These are phyloP conservation scores for Acropternis orthonyx DNA, from an alignment of 2,797 vertebrate genomes.

Conservation along the genomic window DNA sequence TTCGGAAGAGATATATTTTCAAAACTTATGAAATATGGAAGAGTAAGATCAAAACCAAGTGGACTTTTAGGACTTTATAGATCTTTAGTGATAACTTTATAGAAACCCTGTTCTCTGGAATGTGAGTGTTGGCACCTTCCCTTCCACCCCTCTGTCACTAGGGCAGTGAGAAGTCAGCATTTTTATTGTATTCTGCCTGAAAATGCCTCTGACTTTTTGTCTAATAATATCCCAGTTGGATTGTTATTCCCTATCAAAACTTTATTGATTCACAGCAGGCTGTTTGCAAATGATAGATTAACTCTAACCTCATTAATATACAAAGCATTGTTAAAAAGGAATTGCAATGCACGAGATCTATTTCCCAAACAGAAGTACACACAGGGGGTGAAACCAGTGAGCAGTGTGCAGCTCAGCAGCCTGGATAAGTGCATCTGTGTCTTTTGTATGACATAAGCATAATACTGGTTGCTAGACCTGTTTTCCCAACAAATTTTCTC, in stretches of 20 bases:
- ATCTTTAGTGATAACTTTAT: not conserved
- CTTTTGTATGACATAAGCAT: not conserved
- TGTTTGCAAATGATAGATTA: conserved; percentile 52
- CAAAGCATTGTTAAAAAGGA: conserved; percentile 10
- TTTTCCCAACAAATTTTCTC: not conserved
- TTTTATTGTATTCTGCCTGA: not conserved
- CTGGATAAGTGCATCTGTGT: not conserved
- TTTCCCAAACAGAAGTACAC: not conserved
- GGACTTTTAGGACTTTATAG: not conserved
- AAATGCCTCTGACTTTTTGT: not conserved
- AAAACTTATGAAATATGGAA: not conserved
- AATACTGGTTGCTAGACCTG: not conserved
- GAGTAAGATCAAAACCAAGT: not conserved
- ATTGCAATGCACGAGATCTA: not conserved
- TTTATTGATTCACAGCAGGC: conserved; percentile 38
- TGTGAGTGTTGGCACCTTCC: not conserved
- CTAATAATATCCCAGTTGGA: conserved; percentile 18
- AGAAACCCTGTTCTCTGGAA: not conserved
- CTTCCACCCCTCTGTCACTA: not conserved
- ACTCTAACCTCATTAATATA: conserved; percentile 44
- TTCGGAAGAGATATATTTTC: not conserved
- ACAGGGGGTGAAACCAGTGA: not conserved
- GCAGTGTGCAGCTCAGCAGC: not conserved
- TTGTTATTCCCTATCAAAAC: conserved; percentile 38
- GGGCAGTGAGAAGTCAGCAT: not conserved